A percentile compares a stretch with the other conserved stretches of the same genome.
Conservation (phyloP, 2,113 vertebrate species). For the Nestor notabilis region DNA sequence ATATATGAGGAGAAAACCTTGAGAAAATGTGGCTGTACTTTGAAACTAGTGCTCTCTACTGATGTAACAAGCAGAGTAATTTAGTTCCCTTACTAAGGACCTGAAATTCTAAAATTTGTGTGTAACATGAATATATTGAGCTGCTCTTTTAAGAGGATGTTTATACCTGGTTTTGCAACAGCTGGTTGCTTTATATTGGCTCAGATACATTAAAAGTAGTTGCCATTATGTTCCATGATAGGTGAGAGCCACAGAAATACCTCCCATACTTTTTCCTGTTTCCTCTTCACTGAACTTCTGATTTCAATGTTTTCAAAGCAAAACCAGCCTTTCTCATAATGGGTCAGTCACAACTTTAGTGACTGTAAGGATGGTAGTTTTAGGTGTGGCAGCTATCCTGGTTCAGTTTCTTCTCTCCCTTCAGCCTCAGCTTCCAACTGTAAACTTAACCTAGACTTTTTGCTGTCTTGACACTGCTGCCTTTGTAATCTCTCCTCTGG, state of each 20-base stretch:
- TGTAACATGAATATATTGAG: not conserved
- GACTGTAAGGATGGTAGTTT: not conserved
- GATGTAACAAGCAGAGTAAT: not conserved
- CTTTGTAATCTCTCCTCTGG: not conserved
- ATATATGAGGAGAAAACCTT: not conserved
- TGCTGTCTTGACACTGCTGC: not conserved
- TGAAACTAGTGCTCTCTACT: not conserved
- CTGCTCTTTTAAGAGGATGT: not conserved
- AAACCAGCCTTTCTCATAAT: not conserved
- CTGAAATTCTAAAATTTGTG: not conserved
- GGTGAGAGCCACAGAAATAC: not conserved
- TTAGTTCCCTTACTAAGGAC: not conserved
- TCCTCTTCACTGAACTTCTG: not conserved
- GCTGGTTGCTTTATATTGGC: not conserved
- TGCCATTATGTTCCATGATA: not conserved
- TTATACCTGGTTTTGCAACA: not conserved
- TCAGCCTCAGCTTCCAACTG: not conserved
- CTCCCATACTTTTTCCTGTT: not conserved
- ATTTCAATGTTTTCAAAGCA: not conserved
- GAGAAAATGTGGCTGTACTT: not conserved
- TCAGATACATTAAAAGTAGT: not conserved
- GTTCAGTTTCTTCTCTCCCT: not conserved
- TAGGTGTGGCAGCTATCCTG: not conserved
- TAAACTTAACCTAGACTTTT: not conserved
- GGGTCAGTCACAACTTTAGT: not conserved